A percentile compares a stretch with the other conserved stretches of the same genome.
These are phyloP conservation scores for Umimayanthus kanabou DNA, from an alignment of 92 coral and sea anemone species.

Conservation along the genomic window DNA sequence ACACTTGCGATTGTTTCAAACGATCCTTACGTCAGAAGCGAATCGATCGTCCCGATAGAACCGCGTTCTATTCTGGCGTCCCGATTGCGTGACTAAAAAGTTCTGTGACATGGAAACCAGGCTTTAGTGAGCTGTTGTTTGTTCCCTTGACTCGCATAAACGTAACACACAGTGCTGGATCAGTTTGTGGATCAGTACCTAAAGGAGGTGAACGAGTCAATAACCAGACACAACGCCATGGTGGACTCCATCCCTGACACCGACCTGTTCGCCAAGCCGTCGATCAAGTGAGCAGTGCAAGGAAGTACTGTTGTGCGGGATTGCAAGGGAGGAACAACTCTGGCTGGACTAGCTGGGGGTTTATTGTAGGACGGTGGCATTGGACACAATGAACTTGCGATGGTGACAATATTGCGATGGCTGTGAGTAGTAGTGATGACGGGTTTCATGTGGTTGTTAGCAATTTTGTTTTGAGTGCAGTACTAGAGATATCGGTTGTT, in stretches of 20 bases:
- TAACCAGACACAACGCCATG: constrained; percentile 60
- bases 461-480: not conserved
- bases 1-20: no score
- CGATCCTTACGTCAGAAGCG: no score
- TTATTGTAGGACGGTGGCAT: not conserved
- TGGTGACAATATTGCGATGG: not conserved
- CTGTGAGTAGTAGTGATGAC: not conserved
- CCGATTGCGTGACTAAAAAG: no score
- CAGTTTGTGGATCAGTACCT: constrained; percentile 65
- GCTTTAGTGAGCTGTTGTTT: not conserved
- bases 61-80: no score
- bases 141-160: constrained; percentile 28
- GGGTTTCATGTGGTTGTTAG: no score
- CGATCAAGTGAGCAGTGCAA: constrained; percentile 3
- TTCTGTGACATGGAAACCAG: no score
- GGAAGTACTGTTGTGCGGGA: not conserved
- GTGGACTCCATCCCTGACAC: constrained; percentile 54
- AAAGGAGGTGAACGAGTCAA: constrained; percentile 57
- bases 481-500: not conserved
- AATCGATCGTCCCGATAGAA: no score
- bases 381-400: no score
- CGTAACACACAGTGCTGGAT: constrained; percentile 56
- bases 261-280: constrained; percentile 62
- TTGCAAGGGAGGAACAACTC: no score
- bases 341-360: not conserved